phyloP scores from a whole-genome alignment of 2,797 vertebrate species.

The Eospalax fontanierii region DNA sequence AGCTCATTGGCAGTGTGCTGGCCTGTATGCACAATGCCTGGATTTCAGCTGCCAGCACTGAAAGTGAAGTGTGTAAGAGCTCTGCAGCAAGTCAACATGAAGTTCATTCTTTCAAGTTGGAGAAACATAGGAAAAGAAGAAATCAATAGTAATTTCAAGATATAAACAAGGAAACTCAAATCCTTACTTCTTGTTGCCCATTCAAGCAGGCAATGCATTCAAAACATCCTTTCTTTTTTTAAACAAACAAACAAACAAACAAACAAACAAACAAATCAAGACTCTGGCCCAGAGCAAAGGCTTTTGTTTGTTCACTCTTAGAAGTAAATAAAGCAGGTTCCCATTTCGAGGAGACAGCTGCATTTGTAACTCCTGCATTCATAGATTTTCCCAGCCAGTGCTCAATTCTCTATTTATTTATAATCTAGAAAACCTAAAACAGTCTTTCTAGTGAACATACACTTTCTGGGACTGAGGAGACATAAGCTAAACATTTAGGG shows the following conservation, averaged over 20 bases:
- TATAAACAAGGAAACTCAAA: neutral
- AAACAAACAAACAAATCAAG: too few relatives aligned
- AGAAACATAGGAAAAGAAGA: neutral
- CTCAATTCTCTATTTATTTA: too few relatives aligned
- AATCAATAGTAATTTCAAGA: neutral
- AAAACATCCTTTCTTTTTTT: neutral
- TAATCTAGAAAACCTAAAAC: too few relatives aligned
- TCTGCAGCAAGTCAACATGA: neutral
- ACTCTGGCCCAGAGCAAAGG: neutral
- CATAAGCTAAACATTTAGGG: neutral
- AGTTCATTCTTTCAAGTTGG: neutral
- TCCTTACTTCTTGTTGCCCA: neutral
- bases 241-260: too few relatives aligned
- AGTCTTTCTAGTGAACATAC: too few relatives aligned
- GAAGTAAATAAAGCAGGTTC: neutral
- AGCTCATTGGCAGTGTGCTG: neutral
- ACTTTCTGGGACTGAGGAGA: neutral
- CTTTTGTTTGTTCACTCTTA: neutral
- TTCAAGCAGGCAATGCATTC: neutral
- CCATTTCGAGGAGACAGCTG: neutral
- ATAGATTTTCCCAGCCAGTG: neutral
- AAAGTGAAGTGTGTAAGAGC: neutral
- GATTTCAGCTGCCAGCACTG: neutral
- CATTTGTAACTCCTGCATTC: neutral
- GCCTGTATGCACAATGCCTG: neutral